Percentiles rank a stretch among this genome's conserved stretches.
These are phyloP conservation scores for Drosophila kohkoa DNA, from an alignment of 1,140 invertebrate genomes.

Conservation along the genomic window DNA sequence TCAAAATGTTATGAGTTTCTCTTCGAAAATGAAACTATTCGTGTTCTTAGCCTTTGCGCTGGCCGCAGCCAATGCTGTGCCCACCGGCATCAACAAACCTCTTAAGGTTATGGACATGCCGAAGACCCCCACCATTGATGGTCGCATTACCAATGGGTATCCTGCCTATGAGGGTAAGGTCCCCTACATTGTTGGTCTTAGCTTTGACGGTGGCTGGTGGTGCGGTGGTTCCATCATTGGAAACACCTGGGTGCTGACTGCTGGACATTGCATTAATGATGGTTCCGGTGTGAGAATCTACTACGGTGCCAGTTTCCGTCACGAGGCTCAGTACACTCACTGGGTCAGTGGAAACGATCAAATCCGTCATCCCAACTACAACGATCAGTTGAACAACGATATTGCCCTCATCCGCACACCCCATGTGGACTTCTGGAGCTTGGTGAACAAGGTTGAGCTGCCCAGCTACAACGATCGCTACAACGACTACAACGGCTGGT, in stretches of 20 bases:
- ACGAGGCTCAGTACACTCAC: conserved; percentile 54
- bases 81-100: conserved; percentile 12
- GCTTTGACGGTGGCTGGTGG: conserved; percentile 82
- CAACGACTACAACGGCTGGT: conserved; percentile 41
- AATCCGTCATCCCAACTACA: conserved; percentile 53
- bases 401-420: conserved; percentile 62
- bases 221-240: conserved; percentile 88
- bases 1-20: neutral
- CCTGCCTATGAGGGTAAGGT: conserved; percentile 84
- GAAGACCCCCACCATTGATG: conserved; percentile 44
- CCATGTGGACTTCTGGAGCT: conserved; percentile 57
- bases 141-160: conserved; percentile 77
- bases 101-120: conserved; percentile 30
- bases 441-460: conserved; percentile 61
- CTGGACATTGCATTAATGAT: conserved; percentile 86
- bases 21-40: conserved; percentile 15
- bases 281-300: conserved; percentile 42
- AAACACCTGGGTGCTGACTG: conserved; percentile 86
- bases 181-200: conserved; percentile 85
- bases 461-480: conserved; percentile 58
- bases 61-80: conserved; percentile 27
- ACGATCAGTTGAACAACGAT: conserved; percentile 52
- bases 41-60: conserved; percentile 42
- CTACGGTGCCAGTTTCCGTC: conserved; percentile 67
- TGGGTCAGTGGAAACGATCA: conserved; percentile 39